Percentiles rank a stretch among this genome's conserved stretches.
Evolutionary conservation across 2,113 vertebrate species (phyloP).

Genomic region (Parotia lawesii): DNA sequence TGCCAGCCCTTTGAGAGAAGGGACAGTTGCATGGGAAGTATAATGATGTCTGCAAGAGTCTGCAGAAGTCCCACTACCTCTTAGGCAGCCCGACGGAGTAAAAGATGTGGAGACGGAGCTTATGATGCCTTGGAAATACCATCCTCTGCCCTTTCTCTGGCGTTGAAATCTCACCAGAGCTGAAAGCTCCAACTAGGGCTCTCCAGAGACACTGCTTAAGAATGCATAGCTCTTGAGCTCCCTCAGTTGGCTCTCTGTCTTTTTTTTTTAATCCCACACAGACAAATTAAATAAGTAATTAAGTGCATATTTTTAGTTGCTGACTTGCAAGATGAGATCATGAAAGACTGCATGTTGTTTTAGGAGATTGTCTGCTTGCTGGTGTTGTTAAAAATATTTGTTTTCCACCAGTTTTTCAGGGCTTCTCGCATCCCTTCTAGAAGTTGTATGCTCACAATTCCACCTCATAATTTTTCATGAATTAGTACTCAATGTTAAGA

Average conservation of each 20-base stretch:
- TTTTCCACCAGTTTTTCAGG: neutral
- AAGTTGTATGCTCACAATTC: neutral
- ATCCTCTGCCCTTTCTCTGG: neutral
- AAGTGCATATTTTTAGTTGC: neutral
- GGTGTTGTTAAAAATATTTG: neutral
- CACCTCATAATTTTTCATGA: neutral
- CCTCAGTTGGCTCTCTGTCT: neutral
- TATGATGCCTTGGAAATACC: neutral
- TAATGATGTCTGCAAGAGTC: neutral
- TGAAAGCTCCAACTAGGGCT: neutral
- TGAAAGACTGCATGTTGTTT: neutral
- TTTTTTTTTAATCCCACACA: neutral
- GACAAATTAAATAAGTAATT: neutral
- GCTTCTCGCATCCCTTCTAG: neutral
- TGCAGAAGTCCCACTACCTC: neutral
- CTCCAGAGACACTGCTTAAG: neutral
- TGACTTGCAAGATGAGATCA: neutral
- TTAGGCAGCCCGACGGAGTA: neutral
- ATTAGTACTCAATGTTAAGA: neutral
- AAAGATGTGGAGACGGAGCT: neutral
- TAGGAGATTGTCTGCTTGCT: neutral
- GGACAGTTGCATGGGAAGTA: neutral
- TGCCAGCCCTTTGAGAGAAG: neutral
- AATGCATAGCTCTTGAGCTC: neutral
- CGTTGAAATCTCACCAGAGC: neutral